phyloP scores from a whole-genome alignment of 2,797 vertebrate genomes.

The Brotogeris chrysoptera region DNA sequence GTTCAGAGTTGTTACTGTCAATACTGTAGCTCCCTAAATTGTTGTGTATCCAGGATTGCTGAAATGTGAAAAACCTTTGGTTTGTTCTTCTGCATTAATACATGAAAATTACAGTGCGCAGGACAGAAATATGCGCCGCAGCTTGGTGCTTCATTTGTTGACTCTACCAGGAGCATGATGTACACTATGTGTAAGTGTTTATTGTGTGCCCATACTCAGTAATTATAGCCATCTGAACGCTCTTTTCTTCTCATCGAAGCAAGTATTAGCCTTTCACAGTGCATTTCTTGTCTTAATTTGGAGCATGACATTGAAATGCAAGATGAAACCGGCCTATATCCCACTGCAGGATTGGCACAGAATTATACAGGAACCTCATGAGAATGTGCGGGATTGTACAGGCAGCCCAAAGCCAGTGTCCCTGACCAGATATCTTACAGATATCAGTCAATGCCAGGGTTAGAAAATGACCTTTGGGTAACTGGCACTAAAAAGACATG shows the following conservation, averaged over 20 bases:
- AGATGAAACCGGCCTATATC: background rate
- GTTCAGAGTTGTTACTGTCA: background rate
- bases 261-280: background rate
- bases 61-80: background rate
- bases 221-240: background rate
- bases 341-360: background rate
- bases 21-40: background rate
- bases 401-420: background rate
- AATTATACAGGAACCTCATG: fast-evolving
- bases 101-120: background rate
- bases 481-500: background rate
- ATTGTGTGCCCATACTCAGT: background rate
- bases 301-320: background rate
- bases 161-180: background rate
- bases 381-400: background rate
- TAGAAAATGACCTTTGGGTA: background rate
- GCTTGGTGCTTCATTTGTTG: background rate
- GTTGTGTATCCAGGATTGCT: background rate
- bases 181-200: background rate
- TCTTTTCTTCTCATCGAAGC: background rate
- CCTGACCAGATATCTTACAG: background rate
- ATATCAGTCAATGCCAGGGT: background rate
- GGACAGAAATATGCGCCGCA: background rate
- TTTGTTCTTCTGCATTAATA: background rate
- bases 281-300: background rate